These are phyloP conservation scores for Acanthiza pusilla DNA, from an alignment of 2,797 vertebrate species.

Conservation along the genomic window DNA sequence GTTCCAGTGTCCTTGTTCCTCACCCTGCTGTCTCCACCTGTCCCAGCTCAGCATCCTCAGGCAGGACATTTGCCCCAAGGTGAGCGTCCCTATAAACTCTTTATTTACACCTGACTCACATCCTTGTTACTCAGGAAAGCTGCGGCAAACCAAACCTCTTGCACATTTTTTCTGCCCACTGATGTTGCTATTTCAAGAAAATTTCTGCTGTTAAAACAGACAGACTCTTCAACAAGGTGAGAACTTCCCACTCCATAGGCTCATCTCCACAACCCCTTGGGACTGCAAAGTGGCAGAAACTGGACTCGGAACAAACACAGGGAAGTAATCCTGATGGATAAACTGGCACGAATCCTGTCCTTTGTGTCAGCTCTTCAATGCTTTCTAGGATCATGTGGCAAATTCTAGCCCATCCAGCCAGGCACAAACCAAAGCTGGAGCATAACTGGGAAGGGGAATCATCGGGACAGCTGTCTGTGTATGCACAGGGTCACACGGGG, in stretches of 20 bases:
- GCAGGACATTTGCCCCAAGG: neutral
- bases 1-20: neutral
- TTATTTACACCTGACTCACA: neutral
- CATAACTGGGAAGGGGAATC: neutral
- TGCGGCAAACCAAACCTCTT: neutral
- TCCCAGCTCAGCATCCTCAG: neutral
- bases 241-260: neutral
- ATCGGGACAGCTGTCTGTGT: accelerated
- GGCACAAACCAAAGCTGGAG: neutral
- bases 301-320: neutral
- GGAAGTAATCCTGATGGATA: neutral
- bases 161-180: neutral
- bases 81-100: neutral
- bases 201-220: neutral
- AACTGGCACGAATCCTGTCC: neutral
- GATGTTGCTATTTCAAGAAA: neutral
- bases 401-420: neutral
- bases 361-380: neutral
- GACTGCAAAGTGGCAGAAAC: neutral
- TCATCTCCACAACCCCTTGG: neutral
- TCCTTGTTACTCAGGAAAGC: neutral
- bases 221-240: neutral
- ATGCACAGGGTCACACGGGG: neutral
- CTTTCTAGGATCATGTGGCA: neutral
- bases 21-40: neutral